Evolutionary conservation across 2,113 vertebrate species (phyloP).

Genomic region (Shinisaurus crocodilurus): DNA sequence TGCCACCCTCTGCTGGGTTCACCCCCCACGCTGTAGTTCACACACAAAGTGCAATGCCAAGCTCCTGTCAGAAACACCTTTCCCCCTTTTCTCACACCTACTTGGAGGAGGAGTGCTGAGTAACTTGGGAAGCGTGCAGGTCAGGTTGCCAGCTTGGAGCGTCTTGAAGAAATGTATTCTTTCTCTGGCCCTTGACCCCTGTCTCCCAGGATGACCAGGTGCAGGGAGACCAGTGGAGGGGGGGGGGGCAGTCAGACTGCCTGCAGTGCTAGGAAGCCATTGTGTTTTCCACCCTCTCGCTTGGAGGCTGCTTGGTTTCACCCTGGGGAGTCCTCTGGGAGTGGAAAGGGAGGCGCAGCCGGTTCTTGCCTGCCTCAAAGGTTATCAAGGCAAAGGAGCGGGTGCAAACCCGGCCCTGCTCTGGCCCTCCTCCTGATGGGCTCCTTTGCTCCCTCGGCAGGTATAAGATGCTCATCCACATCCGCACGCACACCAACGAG

Average conservation of each 20-base stretch:
- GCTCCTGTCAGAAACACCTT: too few relatives aligned
- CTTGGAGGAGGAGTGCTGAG: background rate
- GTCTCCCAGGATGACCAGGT: too few relatives aligned
- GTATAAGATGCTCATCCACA: constrained; percentile 99
- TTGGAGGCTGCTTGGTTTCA: background rate
- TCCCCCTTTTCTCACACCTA: too few relatives aligned
- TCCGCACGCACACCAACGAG: constrained; percentile 97
- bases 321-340: background rate
- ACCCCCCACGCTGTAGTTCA: too few relatives aligned
- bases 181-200: too few relatives aligned
- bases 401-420: background rate
- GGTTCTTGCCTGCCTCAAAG: too few relatives aligned
- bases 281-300: background rate
- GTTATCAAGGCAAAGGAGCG: background rate
- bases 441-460: constrained; percentile 66
- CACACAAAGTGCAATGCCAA: too few relatives aligned
- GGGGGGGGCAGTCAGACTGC: background rate
- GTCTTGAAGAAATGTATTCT: background rate
- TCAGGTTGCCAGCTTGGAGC: background rate
- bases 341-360: background rate
- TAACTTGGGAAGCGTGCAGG: background rate
- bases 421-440: background rate
- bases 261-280: background rate
- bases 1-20: too few relatives aligned
- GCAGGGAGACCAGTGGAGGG: too few relatives aligned